These are phyloP conservation scores for Istiophorus platypterus DNA, from an alignment of 2,113 vertebrate species.

Conservation along the genomic window DNA sequence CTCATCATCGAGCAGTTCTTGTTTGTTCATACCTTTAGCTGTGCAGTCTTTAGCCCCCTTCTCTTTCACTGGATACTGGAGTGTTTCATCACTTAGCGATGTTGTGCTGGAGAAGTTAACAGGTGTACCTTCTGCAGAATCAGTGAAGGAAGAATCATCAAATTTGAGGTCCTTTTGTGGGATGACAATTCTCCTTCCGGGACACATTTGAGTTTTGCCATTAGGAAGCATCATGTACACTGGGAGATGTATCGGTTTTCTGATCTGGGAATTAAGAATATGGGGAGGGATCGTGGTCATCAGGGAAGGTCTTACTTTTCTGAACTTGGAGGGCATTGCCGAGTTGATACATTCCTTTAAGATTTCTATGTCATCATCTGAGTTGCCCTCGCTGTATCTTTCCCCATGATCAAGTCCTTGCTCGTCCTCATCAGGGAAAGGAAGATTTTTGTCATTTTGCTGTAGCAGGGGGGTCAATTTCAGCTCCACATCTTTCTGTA, in stretches of 20 bases:
- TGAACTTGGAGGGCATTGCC: constrained; percentile 94
- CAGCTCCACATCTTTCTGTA: constrained; percentile 97
- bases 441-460: constrained; percentile 84
- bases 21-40: constrained; percentile 72
- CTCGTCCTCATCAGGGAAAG: constrained; percentile 86
- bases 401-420: constrained; percentile 75
- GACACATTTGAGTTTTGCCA: constrained; percentile 80
- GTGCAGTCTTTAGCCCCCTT: constrained; percentile 79
- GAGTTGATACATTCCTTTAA: constrained; percentile 96
- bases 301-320: constrained; percentile 89
- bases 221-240: constrained; percentile 95
- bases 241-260: constrained; percentile 88
- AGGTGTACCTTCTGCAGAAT: constrained; percentile 92
- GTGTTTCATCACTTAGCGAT: constrained; percentile 93
- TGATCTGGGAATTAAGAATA: constrained; percentile 85
- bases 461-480: constrained; percentile 92
- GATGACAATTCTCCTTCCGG: constrained; percentile 81
- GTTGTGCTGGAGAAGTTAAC: constrained; percentile 94
- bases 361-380: constrained; percentile 93
- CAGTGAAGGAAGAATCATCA: constrained; percentile 91
- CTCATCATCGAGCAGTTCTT: constrained; percentile 62
- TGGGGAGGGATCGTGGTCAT: constrained; percentile 86
- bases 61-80: constrained; percentile 86
- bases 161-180: constrained; percentile 83
- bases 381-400: constrained; percentile 85